A percentile compares a stretch with the other conserved stretches of the same genome.
Evolutionary conservation across 2,113 vertebrate genomes (phyloP).

Genomic region (Microtus pennsylvanicus): DNA sequence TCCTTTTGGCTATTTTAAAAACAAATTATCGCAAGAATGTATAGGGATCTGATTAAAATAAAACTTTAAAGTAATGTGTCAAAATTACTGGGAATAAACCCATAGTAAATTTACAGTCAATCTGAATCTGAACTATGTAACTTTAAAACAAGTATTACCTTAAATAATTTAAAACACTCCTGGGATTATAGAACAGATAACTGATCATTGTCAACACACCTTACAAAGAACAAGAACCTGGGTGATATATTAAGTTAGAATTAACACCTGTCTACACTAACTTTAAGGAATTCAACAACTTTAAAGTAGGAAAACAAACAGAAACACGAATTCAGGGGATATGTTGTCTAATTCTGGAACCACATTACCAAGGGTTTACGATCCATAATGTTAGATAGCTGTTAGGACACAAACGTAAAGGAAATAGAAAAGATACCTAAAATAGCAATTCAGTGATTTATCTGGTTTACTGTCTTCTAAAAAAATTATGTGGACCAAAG

Average conservation of each 20-base stretch:
- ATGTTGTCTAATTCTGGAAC: slow-evolving; percentile 62
- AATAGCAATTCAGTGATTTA: slow-evolving; percentile 56
- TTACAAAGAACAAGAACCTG: slow-evolving; percentile 62
- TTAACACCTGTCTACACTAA: slow-evolving; percentile 42
- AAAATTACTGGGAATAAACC: slow-evolving; percentile 65
- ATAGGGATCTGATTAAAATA: slow-evolving; percentile 63
- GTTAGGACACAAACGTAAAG: slow-evolving; percentile 34
- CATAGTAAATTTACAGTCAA: slow-evolving; percentile 63
- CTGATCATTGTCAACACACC: slow-evolving; percentile 63
- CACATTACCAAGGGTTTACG: slow-evolving; percentile 19
- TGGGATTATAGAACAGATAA: slow-evolving; percentile 62
- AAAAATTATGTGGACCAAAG: slow-evolving; percentile 22
- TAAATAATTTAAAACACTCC: slow-evolving; percentile 67
- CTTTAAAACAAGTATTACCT: slow-evolving; percentile 58
- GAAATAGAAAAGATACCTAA: slow-evolving; percentile 55
- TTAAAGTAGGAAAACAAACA: slow-evolving; percentile 63
- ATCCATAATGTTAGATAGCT: slow-evolving; percentile 30
- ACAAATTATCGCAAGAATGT: slow-evolving; percentile 60
- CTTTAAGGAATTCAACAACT: slow-evolving; percentile 52
- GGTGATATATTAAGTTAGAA: slow-evolving; percentile 57
- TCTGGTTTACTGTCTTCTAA: slow-evolving; percentile 51
- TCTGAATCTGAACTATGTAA: slow-evolving; percentile 60
- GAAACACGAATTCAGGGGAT: slow-evolving; percentile 52
- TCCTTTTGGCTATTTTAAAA: slow-evolving; percentile 59
- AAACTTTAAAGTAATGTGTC: slow-evolving; percentile 63